A percentile compares a stretch with the other conserved stretches of the same genome.
Evolutionary conservation across 2,888 invertebrate species (phyloP).

Genomic region (Leptopilina myrica): DNA sequence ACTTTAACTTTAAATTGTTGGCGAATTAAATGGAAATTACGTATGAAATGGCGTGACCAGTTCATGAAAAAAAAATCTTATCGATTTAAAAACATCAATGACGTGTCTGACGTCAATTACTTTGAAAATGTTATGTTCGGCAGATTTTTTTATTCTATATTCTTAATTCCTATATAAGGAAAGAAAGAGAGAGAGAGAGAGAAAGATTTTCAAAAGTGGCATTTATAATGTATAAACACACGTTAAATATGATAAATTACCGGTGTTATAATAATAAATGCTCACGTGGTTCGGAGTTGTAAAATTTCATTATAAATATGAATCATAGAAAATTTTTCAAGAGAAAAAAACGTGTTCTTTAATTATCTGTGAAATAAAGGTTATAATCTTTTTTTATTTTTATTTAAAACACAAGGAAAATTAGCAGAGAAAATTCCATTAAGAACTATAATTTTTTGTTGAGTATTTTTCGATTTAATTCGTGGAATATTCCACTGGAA

Average conservation of each 20-base stretch:
- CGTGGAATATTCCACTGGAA: too few relatives aligned
- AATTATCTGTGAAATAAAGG: too few relatives aligned
- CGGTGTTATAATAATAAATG: background rate
- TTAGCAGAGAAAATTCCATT: too few relatives aligned
- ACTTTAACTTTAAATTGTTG: background rate
- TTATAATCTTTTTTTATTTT: too few relatives aligned
- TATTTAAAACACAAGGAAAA: too few relatives aligned
- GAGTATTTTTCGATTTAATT: too few relatives aligned
- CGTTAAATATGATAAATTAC: background rate
- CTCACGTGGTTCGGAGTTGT: background rate
- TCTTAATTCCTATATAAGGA: background rate
- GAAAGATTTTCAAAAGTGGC: background rate
- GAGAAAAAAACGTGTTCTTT: too few relatives aligned
- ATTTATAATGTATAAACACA: background rate
- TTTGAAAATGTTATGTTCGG: background rate
- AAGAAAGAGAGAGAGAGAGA: background rate
- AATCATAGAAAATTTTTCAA: too few relatives aligned
- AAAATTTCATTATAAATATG: background rate
- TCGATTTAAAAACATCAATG: constrained; percentile 16
- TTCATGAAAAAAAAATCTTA: constrained; percentile 24
- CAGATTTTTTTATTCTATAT: background rate
- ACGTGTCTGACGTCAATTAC: constrained; percentile 22
- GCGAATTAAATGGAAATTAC: constrained; percentile 4
- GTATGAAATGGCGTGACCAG: constrained; percentile 34
- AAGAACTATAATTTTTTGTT: too few relatives aligned